phyloP scores from a whole-genome alignment of 2,113 vertebrate genomes.

The Delphinus delphis region DNA sequence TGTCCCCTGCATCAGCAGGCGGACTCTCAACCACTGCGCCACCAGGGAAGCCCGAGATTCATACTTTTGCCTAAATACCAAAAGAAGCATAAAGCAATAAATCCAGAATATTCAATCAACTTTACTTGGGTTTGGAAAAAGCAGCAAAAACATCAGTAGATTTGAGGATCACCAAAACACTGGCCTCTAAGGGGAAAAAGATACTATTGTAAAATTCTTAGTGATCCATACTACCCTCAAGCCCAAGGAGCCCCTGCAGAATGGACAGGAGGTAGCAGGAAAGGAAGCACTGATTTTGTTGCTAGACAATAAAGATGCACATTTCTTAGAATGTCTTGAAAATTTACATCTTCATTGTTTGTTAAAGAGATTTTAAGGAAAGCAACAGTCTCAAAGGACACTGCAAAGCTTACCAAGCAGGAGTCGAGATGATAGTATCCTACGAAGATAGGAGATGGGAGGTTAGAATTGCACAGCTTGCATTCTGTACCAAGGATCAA shows the following conservation, averaged over 20 bases:
- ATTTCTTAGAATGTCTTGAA: not conserved
- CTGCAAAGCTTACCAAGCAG: not conserved
- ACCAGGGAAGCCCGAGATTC: too few species aligned
- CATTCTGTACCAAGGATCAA: not conserved
- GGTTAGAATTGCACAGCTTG: not conserved
- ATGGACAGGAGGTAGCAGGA: not conserved
- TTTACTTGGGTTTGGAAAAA: not conserved
- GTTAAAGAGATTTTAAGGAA: not conserved
- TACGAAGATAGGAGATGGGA: not conserved
- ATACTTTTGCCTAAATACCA: not conserved
- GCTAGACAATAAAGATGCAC: not conserved
- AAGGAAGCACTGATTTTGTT: not conserved
- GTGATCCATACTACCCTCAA: not conserved
- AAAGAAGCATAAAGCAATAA: not conserved
- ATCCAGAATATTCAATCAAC: not conserved
- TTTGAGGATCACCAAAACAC: not conserved
- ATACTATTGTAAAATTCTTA: not conserved
- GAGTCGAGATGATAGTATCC: not conserved
- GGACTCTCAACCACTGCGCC: too few species aligned
- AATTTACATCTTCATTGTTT: not conserved
- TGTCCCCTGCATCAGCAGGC: too few species aligned
- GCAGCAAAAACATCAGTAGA: not conserved
- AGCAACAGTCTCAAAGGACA: not conserved
- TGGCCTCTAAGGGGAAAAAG: not conserved
- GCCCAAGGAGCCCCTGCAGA: accelerated